Percentiles rank a stretch among this genome's conserved stretches.
Evolutionary conservation across 2,888 invertebrate species (phyloP).

Genomic region (Nipponacmea schrenckii): DNA sequence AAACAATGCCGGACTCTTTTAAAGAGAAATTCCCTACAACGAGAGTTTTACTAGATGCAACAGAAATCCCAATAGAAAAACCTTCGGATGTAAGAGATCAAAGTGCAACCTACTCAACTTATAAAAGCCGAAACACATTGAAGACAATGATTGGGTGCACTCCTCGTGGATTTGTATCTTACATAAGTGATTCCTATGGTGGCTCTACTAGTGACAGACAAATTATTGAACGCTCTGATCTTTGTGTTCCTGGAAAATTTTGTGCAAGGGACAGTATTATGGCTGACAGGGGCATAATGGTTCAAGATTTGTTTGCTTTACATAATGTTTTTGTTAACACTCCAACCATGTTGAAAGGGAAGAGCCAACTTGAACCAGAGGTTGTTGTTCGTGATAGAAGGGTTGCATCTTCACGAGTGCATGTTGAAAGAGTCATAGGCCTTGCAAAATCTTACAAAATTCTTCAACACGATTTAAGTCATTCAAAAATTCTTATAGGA

Average conservation of each 20-base stretch:
- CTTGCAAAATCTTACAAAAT: constrained; percentile 27
- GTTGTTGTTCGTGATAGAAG: constrained; percentile 31
- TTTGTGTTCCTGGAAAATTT: constrained; percentile 33
- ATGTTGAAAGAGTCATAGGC: constrained; percentile 38
- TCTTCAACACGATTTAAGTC: not conserved
- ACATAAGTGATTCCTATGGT: constrained; percentile 24
- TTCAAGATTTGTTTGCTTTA: constrained; percentile 29
- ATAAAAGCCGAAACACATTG: constrained; percentile 20
- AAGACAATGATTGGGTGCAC: constrained; percentile 23
- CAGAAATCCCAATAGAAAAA: constrained; percentile 34
- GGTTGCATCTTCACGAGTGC: constrained; percentile 35
- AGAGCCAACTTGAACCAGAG: constrained; percentile 37
- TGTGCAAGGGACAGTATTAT: constrained; percentile 36
- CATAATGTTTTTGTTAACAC: constrained; percentile 34
- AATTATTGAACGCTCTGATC: constrained; percentile 29
- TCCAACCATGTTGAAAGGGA: too few species aligned
- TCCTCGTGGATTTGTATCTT: constrained; percentile 19
- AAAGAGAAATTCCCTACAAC: constrained; percentile 36
- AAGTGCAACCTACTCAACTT: not conserved
- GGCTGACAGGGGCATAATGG: too few species aligned
- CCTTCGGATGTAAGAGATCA: not conserved
- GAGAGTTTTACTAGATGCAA: constrained; percentile 42
- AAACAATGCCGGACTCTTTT: too few species aligned
- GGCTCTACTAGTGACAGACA: constrained; percentile 37
- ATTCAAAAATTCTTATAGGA: not conserved